These are phyloP conservation scores for Archilochus colubris DNA, from an alignment of 2,113 vertebrate species.

Conservation along the genomic window DNA sequence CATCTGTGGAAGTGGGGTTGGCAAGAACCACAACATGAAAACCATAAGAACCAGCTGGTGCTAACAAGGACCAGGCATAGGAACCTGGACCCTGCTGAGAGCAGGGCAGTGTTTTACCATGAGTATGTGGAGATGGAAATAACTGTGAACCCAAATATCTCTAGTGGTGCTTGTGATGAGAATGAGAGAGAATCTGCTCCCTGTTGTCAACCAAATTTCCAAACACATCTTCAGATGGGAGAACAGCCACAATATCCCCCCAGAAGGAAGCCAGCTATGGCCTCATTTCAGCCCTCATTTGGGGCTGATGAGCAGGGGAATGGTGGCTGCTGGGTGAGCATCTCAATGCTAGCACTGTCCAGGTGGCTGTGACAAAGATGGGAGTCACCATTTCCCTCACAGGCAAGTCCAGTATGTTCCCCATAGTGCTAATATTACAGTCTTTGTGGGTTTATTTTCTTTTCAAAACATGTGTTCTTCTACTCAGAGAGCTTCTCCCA, in stretches of 20 bases:
- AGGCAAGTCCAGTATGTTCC: not conserved
- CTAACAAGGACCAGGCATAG: not conserved
- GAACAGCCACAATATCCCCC: not conserved
- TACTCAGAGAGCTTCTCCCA: not conserved
- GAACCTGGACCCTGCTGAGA: not conserved
- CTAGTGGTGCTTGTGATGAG: not conserved
- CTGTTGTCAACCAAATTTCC: not conserved
- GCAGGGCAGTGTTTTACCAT: not conserved
- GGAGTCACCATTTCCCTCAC: not conserved
- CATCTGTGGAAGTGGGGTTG: not conserved
- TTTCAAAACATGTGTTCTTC: not conserved
- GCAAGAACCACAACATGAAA: not conserved
- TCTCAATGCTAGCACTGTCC: not conserved
- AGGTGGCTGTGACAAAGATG: not conserved
- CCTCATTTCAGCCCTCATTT: not conserved
- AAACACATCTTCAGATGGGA: not conserved
- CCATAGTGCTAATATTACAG: not conserved
- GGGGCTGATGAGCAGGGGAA: fast-evolving
- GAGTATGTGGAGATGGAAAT: not conserved
- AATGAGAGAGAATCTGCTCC: not conserved
- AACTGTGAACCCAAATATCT: not conserved
- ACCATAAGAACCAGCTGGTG: not conserved
- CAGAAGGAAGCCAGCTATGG: not conserved
- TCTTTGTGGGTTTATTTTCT: not conserved
- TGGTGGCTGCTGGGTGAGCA: not conserved